Base-by-base conservation (phyloP, 2,797 vertebrate species). In the Perodicticus potto region DNA sequence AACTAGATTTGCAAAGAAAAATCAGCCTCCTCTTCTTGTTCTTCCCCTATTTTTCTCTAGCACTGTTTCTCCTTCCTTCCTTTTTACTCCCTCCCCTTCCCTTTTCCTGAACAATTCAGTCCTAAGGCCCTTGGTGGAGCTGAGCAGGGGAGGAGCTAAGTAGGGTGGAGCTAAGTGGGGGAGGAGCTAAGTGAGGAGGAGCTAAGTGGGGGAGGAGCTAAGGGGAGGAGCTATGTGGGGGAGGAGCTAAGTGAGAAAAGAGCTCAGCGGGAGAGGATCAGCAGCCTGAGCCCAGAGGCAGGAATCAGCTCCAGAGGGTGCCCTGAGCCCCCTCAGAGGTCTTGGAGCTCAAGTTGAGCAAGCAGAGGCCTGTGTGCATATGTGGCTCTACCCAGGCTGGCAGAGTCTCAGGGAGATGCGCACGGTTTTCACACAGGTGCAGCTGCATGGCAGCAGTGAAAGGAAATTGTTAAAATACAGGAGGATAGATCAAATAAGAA, bases 401-500 rank as follows among this genome's bases (percentile, higher is more conserved):
- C 65, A 70, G 53, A 55, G 16, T 17, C 70, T 61, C 86, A 7
- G 53, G 17, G 63, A 73, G 37, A 43, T 32, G 0, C 91, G 22
- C 5, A 7, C 10, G 25, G 22, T 14, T 6, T 8, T 17, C 27
- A 53, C 23, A 17, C 7, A 77, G 57, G 80, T 17, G 27, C 12
- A 37, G 1, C 0, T 32, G 14, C 6, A 1, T 80, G 13, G 4
- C 5, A 2, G 14, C 2, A 40, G n/a, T 27, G 19, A 63, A 22
- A 19, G 2, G 34, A 80, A 57, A 63, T 22, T 29, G 27, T 17
- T 63, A 49, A 32, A 3, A 40, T 19, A 74, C 7, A 70, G 40
- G 13, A 84, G 2, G 1, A 67, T 25, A 40, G 32, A 37, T 19
- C 65, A 76, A 81, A 61, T 8, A 45, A 82, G n/a, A 86, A 19